Percentiles rank a stretch among this genome's conserved stretches.
These are phyloP conservation scores for Macrotis lagotis DNA, from an alignment of 2,113 vertebrate species.

Conservation along the genomic window DNA sequence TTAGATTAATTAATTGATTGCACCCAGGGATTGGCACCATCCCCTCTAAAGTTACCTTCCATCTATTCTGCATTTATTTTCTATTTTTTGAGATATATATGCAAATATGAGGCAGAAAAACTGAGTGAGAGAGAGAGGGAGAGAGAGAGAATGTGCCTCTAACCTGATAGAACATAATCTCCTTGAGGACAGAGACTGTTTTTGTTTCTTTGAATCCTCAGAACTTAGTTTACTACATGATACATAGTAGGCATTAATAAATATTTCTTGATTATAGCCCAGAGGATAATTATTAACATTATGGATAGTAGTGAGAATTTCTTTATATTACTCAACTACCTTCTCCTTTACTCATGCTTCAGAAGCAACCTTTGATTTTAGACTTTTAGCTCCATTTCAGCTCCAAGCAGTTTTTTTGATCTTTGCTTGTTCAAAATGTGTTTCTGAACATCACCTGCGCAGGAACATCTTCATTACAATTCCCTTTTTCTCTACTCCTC, in stretches of 20 bases:
- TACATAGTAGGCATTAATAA: not conserved
- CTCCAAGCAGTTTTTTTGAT: not conserved
- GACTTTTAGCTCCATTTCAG: not conserved
- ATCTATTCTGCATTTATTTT: no score
- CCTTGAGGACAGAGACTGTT: not conserved
- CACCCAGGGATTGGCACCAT: no score
- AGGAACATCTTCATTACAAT: not conserved
- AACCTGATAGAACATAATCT: no score
- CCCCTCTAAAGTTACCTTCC: no score
- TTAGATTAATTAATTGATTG: no score
- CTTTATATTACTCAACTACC: not conserved
- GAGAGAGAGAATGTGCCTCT: no score
- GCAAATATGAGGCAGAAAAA: no score
- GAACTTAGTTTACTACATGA: not conserved
- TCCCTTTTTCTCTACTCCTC: not conserved
- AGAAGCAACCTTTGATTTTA: not conserved
- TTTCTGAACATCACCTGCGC: not conserved
- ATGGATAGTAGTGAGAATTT: not conserved
- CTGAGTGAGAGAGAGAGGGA: no score
- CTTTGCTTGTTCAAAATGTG: not conserved
- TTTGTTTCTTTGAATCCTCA: not conserved
- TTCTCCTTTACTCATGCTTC: not conserved
- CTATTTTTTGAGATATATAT: no score
- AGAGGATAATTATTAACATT: not conserved
- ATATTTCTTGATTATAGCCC: not conserved